Evolutionary conservation across 2,797 vertebrate species (phyloP).

Genomic region (Danio tinwini): DNA sequence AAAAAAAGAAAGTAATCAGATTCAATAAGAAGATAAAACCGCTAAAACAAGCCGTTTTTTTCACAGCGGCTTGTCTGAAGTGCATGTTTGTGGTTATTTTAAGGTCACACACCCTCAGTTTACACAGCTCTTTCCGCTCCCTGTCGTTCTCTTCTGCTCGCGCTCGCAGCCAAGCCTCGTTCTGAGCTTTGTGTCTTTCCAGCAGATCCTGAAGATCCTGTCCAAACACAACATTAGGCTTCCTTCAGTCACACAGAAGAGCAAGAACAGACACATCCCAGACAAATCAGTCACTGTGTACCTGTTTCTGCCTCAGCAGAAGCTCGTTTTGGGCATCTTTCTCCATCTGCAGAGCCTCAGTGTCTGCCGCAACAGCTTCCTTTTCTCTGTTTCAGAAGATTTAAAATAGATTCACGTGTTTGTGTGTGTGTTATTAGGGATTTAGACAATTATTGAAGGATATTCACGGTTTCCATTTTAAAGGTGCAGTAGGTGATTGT

Average conservation of each 20-base stretch:
- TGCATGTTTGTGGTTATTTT: constrained; percentile 37
- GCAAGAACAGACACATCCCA: not conserved
- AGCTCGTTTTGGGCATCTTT: constrained; percentile 67
- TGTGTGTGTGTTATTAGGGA: not conserved
- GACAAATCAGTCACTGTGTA: constrained; percentile 53
- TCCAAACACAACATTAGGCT: constrained; percentile 47
- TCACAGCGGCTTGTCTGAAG: not conserved
- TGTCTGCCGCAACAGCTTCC: constrained; percentile 66
- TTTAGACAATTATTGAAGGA: not conserved
- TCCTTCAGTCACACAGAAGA: constrained; percentile 28
- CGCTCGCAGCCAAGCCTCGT: constrained; percentile 76
- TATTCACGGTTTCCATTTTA: no score
- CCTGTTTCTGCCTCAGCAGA: constrained; percentile 76
- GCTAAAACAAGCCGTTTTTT: not conserved
- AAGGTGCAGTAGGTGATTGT: no score
- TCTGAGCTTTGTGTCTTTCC: constrained; percentile 74
- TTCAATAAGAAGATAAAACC: not conserved
- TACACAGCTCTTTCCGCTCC: constrained; percentile 74
- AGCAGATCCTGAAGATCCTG: constrained; percentile 79
- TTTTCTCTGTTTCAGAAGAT: constrained; percentile 68
- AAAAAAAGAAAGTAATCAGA: no score
- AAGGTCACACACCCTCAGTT: constrained; percentile 70
- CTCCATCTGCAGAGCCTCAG: constrained; percentile 70
- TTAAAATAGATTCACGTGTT: not conserved
- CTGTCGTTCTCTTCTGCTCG: constrained; percentile 77